A percentile compares a stretch with the other conserved stretches of the same genome.
phyloP scores from a whole-genome alignment of 1,140 invertebrate species.

The Heliconius hewitsoni region DNA sequence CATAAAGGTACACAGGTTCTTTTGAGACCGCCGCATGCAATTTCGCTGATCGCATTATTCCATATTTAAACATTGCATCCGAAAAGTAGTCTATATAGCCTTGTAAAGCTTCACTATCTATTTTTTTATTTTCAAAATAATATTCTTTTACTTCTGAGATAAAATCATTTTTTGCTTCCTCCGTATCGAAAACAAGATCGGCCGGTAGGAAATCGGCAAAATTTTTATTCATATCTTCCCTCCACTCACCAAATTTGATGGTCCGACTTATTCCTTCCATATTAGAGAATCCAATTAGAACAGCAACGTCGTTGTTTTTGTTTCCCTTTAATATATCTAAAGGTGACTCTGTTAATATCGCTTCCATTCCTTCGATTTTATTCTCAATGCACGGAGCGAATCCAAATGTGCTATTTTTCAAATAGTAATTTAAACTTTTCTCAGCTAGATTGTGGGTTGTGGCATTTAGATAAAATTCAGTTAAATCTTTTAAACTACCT shows the following conservation, averaged over 20 bases:
- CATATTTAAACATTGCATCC: conserved; percentile 72
- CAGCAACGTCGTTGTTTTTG: conserved; percentile 51
- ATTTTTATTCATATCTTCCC: conserved; percentile 65
- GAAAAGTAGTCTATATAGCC: conserved; percentile 70
- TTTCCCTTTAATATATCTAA: conserved; percentile 57
- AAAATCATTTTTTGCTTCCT: conserved; percentile 49
- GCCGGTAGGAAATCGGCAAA: conserved; percentile 65
- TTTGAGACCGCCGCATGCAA: conserved; percentile 50
- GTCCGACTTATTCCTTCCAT: conserved; percentile 73
- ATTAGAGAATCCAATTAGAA: conserved; percentile 67
- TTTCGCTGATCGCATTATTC: conserved; percentile 65
- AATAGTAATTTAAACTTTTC: conserved; percentile 66
- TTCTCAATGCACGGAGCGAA: conserved; percentile 72
- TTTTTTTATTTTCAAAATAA: conserved; percentile 65
- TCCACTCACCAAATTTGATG: conserved; percentile 66
- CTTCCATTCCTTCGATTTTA: conserved; percentile 51
- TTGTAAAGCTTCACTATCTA: conserved; percentile 51
- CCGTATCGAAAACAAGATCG: conserved; percentile 58
- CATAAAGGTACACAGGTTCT: conserved; percentile 62
- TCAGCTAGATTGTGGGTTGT: conserved; percentile 42
- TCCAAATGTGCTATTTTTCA: conserved; percentile 72
- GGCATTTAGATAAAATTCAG: conserved; percentile 68
- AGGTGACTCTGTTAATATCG: conserved; percentile 68
- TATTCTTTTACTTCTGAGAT: conserved; percentile 54
- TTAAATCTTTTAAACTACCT: conserved; percentile 60